Percentiles rank a stretch among this genome's conserved stretches.
Evolutionary conservation across 2,113 vertebrate genomes (phyloP).

Genomic region (Crotalus tigris): DNA sequence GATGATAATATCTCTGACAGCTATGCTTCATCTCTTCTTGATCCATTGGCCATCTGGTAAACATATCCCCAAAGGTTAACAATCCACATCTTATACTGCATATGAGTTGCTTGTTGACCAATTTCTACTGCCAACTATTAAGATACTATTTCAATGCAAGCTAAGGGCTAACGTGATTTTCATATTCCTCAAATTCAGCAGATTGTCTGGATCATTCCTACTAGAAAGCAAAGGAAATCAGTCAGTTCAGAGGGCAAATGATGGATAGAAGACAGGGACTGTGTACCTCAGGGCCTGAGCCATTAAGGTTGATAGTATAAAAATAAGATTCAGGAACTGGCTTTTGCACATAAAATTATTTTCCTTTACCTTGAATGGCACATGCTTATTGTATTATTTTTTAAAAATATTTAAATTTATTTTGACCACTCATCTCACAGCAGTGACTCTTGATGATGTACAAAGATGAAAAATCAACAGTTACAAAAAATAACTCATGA

Average conservation of each 20-base stretch:
- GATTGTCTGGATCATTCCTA: not conserved
- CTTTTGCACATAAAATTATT: not conserved
- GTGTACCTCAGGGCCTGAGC: not conserved
- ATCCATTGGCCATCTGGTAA: not conserved
- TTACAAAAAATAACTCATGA: not conserved
- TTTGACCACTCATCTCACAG: not conserved
- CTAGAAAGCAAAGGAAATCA: not conserved
- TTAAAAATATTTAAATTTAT: not conserved
- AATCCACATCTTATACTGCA: not conserved
- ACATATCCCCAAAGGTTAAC: accelerated
- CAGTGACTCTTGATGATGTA: not conserved
- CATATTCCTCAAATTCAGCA: not conserved
- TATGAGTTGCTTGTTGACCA: not conserved
- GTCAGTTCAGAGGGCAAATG: not conserved
- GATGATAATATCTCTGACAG: not conserved
- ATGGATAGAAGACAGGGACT: not conserved
- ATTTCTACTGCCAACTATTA: not conserved
- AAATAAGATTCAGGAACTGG: not conserved
- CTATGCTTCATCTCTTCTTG: not conserved
- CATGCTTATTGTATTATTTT: not conserved
- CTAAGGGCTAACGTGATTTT: not conserved
- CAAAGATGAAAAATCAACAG: not conserved
- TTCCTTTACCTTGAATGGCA: not conserved
- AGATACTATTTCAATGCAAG: not conserved
- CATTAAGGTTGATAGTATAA: not conserved